Evolutionary conservation across 2,113 vertebrate genomes (phyloP).

Genomic region (Tursiops truncatus): DNA sequence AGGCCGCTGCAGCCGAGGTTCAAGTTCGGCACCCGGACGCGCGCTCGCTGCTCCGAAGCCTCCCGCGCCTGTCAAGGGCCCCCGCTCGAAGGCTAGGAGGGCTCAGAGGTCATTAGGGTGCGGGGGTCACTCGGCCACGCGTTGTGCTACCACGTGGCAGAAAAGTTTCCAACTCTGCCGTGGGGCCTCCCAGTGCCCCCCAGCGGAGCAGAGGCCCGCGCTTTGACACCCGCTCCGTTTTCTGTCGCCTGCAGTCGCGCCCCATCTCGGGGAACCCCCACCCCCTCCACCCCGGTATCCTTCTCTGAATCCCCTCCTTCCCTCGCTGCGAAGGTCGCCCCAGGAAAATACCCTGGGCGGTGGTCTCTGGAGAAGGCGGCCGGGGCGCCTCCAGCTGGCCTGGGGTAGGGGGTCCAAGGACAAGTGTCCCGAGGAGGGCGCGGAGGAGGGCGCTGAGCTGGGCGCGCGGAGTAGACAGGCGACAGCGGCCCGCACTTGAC

Average conservation of each 20-base stretch:
- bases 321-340: neutral
- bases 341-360: fast-evolving
- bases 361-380: fast-evolving
- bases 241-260: neutral
- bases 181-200: neutral
- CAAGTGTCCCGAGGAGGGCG: slow-evolving; percentile 1
- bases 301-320: neutral
- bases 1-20: neutral
- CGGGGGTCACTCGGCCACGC: slow-evolving; percentile 36
- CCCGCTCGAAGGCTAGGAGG: neutral
- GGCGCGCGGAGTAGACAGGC: neutral
- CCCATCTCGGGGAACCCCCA: neutral
- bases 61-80: neutral
- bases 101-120: neutral
- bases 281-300: neutral
- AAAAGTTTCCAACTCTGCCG: slow-evolving; percentile 56
- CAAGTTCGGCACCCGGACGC: neutral
- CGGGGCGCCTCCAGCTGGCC: neutral
- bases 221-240: neutral
- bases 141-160: slow-evolving; percentile 23
- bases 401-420: neutral
- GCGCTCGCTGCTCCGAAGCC: neutral
- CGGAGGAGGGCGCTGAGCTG: too few relatives aligned
- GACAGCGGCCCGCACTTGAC: neutral
- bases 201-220: neutral